Evolutionary conservation across 2,797 vertebrate species (phyloP).

Genomic region (Vireo griseus): DNA sequence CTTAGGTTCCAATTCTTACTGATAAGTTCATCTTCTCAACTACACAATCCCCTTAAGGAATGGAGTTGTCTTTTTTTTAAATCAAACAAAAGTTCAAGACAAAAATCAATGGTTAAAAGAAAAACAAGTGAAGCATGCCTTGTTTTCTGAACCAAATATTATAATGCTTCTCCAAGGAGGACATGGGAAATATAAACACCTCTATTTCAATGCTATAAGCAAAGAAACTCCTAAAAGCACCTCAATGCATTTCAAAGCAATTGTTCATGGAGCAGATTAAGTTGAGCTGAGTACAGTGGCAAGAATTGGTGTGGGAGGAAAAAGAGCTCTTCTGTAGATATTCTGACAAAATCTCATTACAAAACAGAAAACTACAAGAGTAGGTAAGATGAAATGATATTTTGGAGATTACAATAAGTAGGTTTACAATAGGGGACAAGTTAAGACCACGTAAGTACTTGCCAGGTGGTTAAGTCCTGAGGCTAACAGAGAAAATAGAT

Average conservation of each 20-base stretch:
- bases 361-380: not conserved
- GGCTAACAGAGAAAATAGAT: slow-evolving; percentile 23
- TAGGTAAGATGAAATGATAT: not conserved
- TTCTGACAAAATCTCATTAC: not conserved
- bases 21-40: not conserved
- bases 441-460: not conserved
- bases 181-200: not conserved
- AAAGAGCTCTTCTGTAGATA: not conserved
- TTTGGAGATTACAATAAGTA: slow-evolving; percentile 7
- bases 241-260: not conserved
- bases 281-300: not conserved
- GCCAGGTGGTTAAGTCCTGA: not conserved
- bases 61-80: fast-evolving
- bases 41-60: not conserved
- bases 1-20: not conserved
- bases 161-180: not conserved
- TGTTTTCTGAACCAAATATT: not conserved
- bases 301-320: not conserved
- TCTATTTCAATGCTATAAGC: not conserved
- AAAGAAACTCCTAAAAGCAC: not conserved
- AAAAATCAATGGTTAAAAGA: not conserved
- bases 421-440: not conserved
- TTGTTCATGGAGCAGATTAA: not conserved
- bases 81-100: not conserved
- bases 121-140: not conserved